These are phyloP conservation scores for Cricetomys ansorgei DNA, from an alignment of 2,113 vertebrate species.

Conservation along the genomic window DNA sequence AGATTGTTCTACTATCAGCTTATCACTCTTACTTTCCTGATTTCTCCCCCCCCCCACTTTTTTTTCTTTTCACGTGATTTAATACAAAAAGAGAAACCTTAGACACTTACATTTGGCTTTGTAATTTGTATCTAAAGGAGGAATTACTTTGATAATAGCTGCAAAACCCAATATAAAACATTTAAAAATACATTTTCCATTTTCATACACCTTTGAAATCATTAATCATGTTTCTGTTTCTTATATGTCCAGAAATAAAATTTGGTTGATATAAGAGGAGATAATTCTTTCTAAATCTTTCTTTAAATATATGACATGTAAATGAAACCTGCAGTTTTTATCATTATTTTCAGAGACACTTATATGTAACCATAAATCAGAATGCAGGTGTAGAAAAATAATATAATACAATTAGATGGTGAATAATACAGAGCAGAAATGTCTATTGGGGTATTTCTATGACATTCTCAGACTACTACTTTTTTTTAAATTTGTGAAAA, in stretches of 20 bases:
- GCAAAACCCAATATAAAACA: not conserved
- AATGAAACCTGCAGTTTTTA: not conserved
- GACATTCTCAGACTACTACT: constrained; percentile 13
- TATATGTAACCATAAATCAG: not conserved
- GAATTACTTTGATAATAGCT: not conserved
- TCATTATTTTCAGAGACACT: not conserved
- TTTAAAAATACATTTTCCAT: not conserved
- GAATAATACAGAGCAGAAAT: not conserved
- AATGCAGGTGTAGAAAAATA: not conserved
- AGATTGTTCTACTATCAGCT: not conserved
- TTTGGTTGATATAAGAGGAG: not conserved
- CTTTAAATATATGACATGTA: not conserved
- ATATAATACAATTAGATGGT: not conserved
- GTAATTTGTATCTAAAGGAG: not conserved
- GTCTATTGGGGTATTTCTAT: not conserved
- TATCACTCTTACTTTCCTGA: not conserved
- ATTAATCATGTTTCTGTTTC: not conserved
- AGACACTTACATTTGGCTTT: not conserved
- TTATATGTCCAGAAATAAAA: constrained; percentile 7
- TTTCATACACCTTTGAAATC: not conserved
- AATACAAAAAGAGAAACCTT: not conserved
- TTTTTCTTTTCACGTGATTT: constrained; percentile 4
- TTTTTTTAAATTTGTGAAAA: constrained; percentile 37
- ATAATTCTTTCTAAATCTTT: not conserved
- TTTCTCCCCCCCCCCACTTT: not conserved